Base-by-base conservation (phyloP, 2,888 invertebrate species). In the Nowickia ferox region DNA sequence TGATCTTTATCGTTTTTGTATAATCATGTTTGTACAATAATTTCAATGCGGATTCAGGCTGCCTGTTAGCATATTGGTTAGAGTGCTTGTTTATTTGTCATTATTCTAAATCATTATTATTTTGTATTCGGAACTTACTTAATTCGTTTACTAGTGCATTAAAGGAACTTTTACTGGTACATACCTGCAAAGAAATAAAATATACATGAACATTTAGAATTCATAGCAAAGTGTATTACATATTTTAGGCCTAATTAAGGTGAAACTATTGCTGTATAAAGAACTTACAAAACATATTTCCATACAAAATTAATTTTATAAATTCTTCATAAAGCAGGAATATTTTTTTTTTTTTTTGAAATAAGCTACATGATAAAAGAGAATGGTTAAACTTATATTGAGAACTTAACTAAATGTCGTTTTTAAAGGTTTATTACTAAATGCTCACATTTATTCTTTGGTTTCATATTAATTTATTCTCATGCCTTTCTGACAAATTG, bases 111-210 rank as follows among this genome's bases (percentile, higher is more conserved):
- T 17, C 4, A 4, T 19, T 19, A 5, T 53, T 57, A 13, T 17
- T 5, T 61, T 40, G 2, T 42, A 17, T 19, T 38, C 42, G 30
- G 38, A 38, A 40, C 71, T 71, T 44, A 71, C 55, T 15, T 5
- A 30, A 30, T 44, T n/a, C 0, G 19, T n/a, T 48, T 17, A 30
- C 9, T 1, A 48, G 19, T 9, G 40, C 53, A 44, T 57, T 9
- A 22, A 44, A 13, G 15, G 3, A 22, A 46, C 57, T 9, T 17
- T 30, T 19, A 1, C 13, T 19, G 15, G 5, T 76, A 66, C 76
- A 38, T 76, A 57, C 66, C 76, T 76, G 66, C 11, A 66, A 76
- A 66, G 46, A 76, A 57, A 59, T 59, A 11, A 19, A 15, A 19
- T 51, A 30, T 30, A 30, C 6, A 30, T 30, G 30, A 30, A 30